Evolutionary conservation across 2,113 vertebrate species (phyloP).

Genomic region (zebrafish (Danio rerio)): GRCz12tu NC_133187.1:22546001-22546500

Average conservation of each 20-base stretch:
- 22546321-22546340: slow-evolving; percentile 16
- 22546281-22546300: not conserved
- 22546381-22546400: slow-evolving; percentile 8
- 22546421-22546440: not conserved
- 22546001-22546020: too few relatives aligned
- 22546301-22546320: slow-evolving; percentile 1
- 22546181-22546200: too few relatives aligned
- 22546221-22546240: not conserved
- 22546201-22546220: not conserved
- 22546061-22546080: too few relatives aligned
- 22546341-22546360: slow-evolving; percentile 43
- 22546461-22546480: slow-evolving; percentile 28
- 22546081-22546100: too few relatives aligned
- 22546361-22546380: slow-evolving; percentile 16
- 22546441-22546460: not conserved
- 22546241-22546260: not conserved
- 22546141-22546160: too few relatives aligned
- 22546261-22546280: not conserved
- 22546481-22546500: slow-evolving; percentile 7
- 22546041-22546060: too few relatives aligned
- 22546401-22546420: slow-evolving; percentile 6
- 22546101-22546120: too few relatives aligned
- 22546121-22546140: too few relatives aligned
- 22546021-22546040: too few relatives aligned
- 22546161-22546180: too few relatives aligned